Evolutionary conservation across 2,797 vertebrate species (phyloP).

Genomic region (Oreochromis mossambicus): DNA sequence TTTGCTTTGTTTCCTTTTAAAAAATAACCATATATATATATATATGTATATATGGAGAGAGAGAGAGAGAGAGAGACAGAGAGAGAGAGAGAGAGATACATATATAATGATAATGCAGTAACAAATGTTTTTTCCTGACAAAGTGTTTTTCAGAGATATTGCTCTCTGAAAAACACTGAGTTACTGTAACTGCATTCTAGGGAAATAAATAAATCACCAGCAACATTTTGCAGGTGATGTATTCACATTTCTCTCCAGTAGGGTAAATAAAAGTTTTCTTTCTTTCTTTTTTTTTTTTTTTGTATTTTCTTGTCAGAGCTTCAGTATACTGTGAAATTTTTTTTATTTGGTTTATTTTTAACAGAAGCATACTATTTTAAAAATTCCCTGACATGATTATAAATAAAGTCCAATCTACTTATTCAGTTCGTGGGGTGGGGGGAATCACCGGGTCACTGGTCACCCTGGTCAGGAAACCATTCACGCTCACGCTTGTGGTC

Average conservation of each 20-base stretch:
- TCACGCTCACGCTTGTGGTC: neutral
- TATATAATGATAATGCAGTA: neutral
- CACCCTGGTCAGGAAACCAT: accelerated
- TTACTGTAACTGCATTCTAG: neutral
- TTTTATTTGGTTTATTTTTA: neutral
- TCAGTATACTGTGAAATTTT: neutral
- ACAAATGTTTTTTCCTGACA: neutral
- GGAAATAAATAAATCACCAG: accelerated
- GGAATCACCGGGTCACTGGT: neutral
- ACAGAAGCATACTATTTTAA: neutral
- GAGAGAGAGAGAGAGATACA: too few species aligned
- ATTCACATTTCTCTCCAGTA: neutral
- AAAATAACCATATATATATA: neutral
- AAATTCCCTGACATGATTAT: neutral
- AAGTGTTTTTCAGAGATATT: neutral
- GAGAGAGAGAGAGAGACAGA: too few species aligned
- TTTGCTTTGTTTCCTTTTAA: neutral
- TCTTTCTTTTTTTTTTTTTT: neutral
- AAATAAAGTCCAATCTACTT: neutral
- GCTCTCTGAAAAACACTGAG: neutral
- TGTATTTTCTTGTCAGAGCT: neutral
- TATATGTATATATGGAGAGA: too few species aligned
- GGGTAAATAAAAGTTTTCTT: neutral
- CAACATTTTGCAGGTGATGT: neutral
- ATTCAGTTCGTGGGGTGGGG: neutral